Evolutionary conservation across 2,113 vertebrate genomes (phyloP).

Genomic region (Zootoca vivipara): DNA sequence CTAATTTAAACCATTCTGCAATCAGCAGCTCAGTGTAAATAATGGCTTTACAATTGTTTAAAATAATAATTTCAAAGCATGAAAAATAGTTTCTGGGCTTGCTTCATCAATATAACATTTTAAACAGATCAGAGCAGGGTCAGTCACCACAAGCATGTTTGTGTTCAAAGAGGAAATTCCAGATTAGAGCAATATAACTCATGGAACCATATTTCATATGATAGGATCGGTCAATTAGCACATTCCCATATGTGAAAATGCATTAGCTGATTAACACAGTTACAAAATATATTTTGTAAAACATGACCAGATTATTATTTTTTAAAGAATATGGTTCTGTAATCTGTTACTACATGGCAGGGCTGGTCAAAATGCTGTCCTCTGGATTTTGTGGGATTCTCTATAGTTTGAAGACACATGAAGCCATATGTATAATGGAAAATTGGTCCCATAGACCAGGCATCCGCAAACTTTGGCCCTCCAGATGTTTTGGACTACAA

Average conservation of each 20-base stretch:
- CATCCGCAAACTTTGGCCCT: too few species aligned
- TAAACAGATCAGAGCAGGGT: slow-evolving; percentile 39
- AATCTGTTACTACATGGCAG: slow-evolving; percentile 16
- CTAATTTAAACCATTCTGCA: slow-evolving; percentile 35
- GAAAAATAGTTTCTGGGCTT: slow-evolving; percentile 43
- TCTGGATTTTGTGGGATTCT: not conserved
- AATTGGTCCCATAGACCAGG: too few species aligned
- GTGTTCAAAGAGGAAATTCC: slow-evolving; percentile 56
- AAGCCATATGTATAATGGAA: not conserved
- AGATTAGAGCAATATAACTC: slow-evolving; percentile 35
- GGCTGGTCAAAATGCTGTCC: not conserved
- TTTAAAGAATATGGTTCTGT: not conserved
- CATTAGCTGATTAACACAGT: not conserved
- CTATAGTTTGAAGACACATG: not conserved
- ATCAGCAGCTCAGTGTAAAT: slow-evolving; percentile 45
- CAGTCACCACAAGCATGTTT: slow-evolving; percentile 50
- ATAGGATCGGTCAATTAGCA: slow-evolving; percentile 36
- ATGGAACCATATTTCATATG: slow-evolving; percentile 43
- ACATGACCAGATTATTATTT: slow-evolving; percentile 32
- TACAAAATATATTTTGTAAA: not conserved
- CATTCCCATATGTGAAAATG: slow-evolving; percentile 26
- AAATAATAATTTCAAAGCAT: slow-evolving; percentile 35
- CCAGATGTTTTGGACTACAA: too few species aligned
- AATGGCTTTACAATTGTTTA: slow-evolving; percentile 42
- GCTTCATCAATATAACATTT: slow-evolving; percentile 47